Base-by-base conservation (phyloP, 2,888 invertebrate species). In the Hecatera dysodea region DNA sequence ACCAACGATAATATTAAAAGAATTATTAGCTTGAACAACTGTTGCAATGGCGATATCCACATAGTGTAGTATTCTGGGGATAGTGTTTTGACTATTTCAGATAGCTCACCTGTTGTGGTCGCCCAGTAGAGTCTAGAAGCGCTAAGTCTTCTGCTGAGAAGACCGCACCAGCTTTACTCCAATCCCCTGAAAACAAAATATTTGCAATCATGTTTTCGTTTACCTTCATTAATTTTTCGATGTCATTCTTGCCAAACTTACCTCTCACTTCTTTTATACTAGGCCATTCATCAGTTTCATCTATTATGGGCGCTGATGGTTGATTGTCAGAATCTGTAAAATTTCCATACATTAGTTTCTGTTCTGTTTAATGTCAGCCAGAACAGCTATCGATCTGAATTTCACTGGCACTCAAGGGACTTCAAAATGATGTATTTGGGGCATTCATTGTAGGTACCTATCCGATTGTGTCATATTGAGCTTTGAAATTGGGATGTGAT, bases 141-240 rank as follows among this genome's bases (percentile, higher is more conserved):
- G 96, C 96, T 59, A 96, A 86, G 76, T 96, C 96, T 86, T 96
- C 95, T 27, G 96, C 95, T 22, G 96, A 96, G 81, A 96, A 96
- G 2, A 96, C 94, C 9, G 96, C 95, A 27, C 95, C 95, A n/a
- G 91, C 89, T 84, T 94, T 95, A 80, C 89, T 91, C 95, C 95
- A 96, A 60, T 95, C 95, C 48, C 93, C 95, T 95, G 70, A 62
- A 72, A 82, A 75, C 22, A 57, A n/a, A 24, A 6, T 11, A 52
- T 27, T 44, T 22, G 29, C 17, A 48, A 3, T 11, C 0, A 61
- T 12, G 29, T 36, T 17, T 12, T 19, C 7, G 42, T 1, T 36
- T 52, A 15, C 5, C 4, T 15, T 15, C 15, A 15, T 39, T 4
- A 39, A 0, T 9, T 33, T 33, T 8, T 33, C 0, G 5, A 29